Base-by-base conservation (phyloP, 2,888 invertebrate species). In the Lucinisca nassula region DNA sequence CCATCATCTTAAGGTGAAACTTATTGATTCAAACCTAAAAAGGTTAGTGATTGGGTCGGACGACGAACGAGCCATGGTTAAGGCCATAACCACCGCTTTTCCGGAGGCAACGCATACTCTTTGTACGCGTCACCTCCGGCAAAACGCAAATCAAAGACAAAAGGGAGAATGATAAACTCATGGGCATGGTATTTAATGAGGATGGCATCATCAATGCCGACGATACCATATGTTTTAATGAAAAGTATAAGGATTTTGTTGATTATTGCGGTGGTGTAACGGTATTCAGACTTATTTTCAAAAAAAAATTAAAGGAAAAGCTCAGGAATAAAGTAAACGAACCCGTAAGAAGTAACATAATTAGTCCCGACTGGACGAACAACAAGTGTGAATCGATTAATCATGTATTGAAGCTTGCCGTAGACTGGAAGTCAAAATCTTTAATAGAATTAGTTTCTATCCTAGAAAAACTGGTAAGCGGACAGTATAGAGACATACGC, bases 351-450 rank as follows among this genome's bases (percentile, higher is more conserved):
- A 6, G n/a, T 0, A 55, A 49, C 10, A 17, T 70, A 37, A 55
- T 81, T 27, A 37, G 58, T 27, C 27, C 14, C 24, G 14, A 70
- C 12, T 90, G 90, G 85, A 90, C 86, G 27, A 87, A 90, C 51
- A 90, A 90, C 32, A 85, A 85, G n/a, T 72, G 81, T 67, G 78
- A 85, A 35, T 86, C 84, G 0, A 58, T 88, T 1, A 88, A 90
- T n/a, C 90, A 88, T 37, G 78, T 90, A 3, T 37, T 86, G 2
- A 88, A 88, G 76, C 82, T 84, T 49, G 67, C 83, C 1, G 45
- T 84, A 2, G 84, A 75, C 38, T 83, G 79, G 79, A 70, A 78
- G 38, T 27, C 61, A 27, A 76, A 77, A 61, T 21, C 45, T 24
- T 72, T 76, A 2, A 0, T 45, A 4, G 82, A 82, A 35, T 82